A percentile compares a stretch with the other conserved stretches of the same genome.
These are phyloP conservation scores for Eupithecia insigniata DNA, from an alignment of 2,888 invertebrate species.

Conservation along the genomic window DNA sequence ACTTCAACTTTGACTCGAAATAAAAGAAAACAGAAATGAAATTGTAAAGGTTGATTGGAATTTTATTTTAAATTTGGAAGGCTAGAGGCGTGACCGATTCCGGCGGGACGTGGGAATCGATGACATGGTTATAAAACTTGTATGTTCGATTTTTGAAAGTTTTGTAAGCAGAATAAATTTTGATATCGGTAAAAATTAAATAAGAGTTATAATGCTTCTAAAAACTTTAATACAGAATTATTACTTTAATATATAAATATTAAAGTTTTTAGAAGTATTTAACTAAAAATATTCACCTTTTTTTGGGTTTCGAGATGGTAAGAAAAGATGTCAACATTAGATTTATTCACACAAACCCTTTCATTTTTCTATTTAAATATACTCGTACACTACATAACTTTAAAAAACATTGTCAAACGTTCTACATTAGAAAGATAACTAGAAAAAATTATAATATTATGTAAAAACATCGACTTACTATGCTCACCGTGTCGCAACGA, in stretches of 20 bases:
- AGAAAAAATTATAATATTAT: slow-evolving; percentile 15
- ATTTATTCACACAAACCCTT: neutral
- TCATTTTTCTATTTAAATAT: too few relatives aligned
- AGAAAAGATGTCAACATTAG: neutral
- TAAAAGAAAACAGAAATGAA: slow-evolving; percentile 27
- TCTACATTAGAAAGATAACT: slow-evolving; percentile 20
- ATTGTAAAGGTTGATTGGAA: slow-evolving; percentile 35
- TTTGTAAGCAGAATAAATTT: slow-evolving; percentile 6
- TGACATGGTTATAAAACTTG: slow-evolving; percentile 52
- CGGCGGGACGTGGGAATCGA: slow-evolving; percentile 58
- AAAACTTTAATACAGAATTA: too few relatives aligned
- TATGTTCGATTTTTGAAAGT: slow-evolving; percentile 27
- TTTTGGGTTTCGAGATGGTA: neutral
- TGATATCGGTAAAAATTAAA: neutral
- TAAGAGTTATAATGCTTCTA: too few relatives aligned
- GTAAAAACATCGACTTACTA: slow-evolving; percentile 23
- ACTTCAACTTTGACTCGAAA: slow-evolving; percentile 27
- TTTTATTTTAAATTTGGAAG: slow-evolving; percentile 43
- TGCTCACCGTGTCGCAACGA: slow-evolving; percentile 36
- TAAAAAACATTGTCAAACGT: slow-evolving; percentile 14
- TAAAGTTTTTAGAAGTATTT: neutral
- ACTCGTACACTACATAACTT: too few relatives aligned
- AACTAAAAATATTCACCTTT: neutral
- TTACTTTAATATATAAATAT: too few relatives aligned
- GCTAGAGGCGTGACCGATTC: slow-evolving; percentile 58